Evolutionary conservation across 1,140 invertebrate genomes (phyloP).

Genomic region (Tachypleus tridentatus): DNA sequence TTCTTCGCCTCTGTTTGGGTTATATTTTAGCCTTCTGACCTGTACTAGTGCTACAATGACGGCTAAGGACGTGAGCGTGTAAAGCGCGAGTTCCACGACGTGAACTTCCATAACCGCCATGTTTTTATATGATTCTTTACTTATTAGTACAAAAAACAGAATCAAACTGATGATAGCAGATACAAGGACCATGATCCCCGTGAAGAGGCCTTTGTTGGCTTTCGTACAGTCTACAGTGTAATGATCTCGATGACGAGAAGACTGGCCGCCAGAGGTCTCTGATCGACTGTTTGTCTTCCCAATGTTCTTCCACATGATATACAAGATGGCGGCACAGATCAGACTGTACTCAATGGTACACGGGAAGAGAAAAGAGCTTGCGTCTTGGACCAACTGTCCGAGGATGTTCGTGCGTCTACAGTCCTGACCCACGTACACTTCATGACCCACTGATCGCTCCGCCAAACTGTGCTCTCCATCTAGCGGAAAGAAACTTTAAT

Average conservation of each 20-base stretch:
- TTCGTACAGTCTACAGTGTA: constrained; percentile 88
- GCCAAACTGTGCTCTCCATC: background rate
- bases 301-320: constrained; percentile 90
- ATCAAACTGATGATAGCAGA: constrained; percentile 89
- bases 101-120: constrained; percentile 82
- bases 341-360: constrained; percentile 94
- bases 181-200: constrained; percentile 81
- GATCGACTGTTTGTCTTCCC: constrained; percentile 10
- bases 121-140: constrained; percentile 63
- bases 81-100: constrained; percentile 76
- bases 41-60: constrained; percentile 75
- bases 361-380: constrained; percentile 79
- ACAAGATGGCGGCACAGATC: constrained; percentile 84
- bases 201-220: constrained; percentile 78
- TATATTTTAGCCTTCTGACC: constrained; percentile 50
- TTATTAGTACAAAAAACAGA: constrained; percentile 85
- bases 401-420: constrained; percentile 81
- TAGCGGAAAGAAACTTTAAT: too few relatives aligned
- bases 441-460: constrained; percentile 22
- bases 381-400: constrained; percentile 77
- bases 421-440: constrained; percentile 63
- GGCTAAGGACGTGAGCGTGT: constrained; percentile 62
- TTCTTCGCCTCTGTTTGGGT: constrained; percentile 55
- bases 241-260: constrained; percentile 45
- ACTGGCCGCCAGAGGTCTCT: constrained; percentile 10